Evolutionary conservation across 2,797 vertebrate species (phyloP), one percentile per base, ranked within the genome.

Genomic region (Pygocentrus nattereri): DNA sequence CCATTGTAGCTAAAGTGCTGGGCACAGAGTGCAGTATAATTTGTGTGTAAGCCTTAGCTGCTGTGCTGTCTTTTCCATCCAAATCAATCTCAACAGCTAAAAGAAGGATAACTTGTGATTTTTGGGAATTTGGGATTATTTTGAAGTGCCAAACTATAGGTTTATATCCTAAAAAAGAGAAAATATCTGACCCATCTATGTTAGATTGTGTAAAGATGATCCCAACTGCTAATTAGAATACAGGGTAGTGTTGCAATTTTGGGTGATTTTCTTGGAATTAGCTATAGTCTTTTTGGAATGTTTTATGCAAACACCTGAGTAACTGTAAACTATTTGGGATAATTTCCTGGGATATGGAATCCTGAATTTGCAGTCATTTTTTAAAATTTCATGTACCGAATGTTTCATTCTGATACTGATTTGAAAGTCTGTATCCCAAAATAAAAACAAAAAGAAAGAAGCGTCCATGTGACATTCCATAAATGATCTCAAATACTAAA

Each of bases 1-100:
- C 76, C 68, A 67, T 38, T 69, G 80, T 86, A 80, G 73, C 80
- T 73, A 47, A 49, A 79, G 82, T 86, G 80, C 74, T 82, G 58
- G 64, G 72, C 80, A 70, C 83, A 82, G 80, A 68, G 68, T 27
- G 61, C 52, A 68, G 62, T 80, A 73, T 69, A 76, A 82, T 84
- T 72, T 81, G 62, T 52, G 2, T 58, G 16, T 19, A 61, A 70
- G 73, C 6, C 47, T 1, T 5, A 50, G 38, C n/a, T 19, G 18
- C 31, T 31, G 58, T 25, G 1, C 27, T 25, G 73, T 10, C 5
- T 2, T 58, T n/a, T 58, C 2, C 12, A 15, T 59, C 27, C 5
- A 2, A 23, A 0, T 19, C 18, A 54, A 4, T 4, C 7, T 19
- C 18, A 58, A 23, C 21, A 11, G 54, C 19, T 58, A 25, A 23